Evolutionary conservation across 1,140 invertebrate species (phyloP).

Genomic region (Heliconius nattereri): DNA sequence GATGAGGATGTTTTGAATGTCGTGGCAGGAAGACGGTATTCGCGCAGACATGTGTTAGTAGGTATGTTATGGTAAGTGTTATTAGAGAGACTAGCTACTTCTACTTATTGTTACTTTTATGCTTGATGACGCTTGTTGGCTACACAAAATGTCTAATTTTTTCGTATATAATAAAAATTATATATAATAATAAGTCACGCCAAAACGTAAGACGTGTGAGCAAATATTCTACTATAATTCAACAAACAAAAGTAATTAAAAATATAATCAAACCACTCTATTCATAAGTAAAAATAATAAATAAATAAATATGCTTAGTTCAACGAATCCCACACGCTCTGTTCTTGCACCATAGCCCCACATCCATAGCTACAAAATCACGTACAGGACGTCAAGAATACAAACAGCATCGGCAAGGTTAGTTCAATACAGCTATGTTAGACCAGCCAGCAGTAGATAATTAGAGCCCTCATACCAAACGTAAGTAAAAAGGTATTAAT

Average conservation of each 20-base stretch:
- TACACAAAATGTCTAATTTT: not conserved
- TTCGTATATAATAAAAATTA: not conserved
- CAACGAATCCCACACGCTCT: slow-evolving; percentile 56
- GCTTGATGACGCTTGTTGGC: not conserved
- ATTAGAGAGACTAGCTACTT: slow-evolving; percentile 31
- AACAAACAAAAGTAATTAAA: slow-evolving; percentile 9
- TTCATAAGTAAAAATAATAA: slow-evolving; percentile 8
- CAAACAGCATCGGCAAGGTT: slow-evolving; percentile 59
- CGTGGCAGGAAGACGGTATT: slow-evolving; percentile 77
- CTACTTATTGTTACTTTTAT: not conserved
- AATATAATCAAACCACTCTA: slow-evolving; percentile 11
- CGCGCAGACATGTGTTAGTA: slow-evolving; percentile 55
- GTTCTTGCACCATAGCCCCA: slow-evolving; percentile 47
- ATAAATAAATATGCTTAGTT: slow-evolving; percentile 25
- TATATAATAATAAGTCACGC: slow-evolving; percentile 55
- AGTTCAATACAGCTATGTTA: slow-evolving; percentile 65
- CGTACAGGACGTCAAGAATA: slow-evolving; percentile 47
- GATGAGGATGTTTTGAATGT: slow-evolving; percentile 50
- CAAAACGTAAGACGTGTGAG: slow-evolving; percentile 75
- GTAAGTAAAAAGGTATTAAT: slow-evolving; percentile 68
- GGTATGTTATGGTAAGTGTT: slow-evolving; percentile 22
- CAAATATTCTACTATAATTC: slow-evolving; percentile 42
- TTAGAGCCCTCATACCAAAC: slow-evolving; percentile 73
- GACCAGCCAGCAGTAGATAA: slow-evolving; percentile 46
- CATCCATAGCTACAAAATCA: slow-evolving; percentile 56